Evolutionary conservation across 2,888 invertebrate species (phyloP), one percentile per base, ranked within the genome.

Genomic region (Ligdia adustata): DNA sequence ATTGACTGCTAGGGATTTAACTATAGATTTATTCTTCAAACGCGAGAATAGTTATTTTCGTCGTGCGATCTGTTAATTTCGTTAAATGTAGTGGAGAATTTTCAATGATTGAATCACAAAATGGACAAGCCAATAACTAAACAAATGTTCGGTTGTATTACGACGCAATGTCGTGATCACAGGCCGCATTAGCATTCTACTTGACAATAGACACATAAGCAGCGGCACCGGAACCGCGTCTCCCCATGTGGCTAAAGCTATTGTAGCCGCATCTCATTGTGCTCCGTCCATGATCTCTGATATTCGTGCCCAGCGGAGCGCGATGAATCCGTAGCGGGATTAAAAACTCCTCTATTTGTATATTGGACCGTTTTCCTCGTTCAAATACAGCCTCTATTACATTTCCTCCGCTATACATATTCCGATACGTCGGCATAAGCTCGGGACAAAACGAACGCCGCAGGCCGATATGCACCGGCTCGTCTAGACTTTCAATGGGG

Each of bases 221-320:
- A 62, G 57, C 32, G 55, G 56, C 48, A 42, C 57, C 55, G 62
- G 55, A 57, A 49, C 51, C 48, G 39, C 50, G 34, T 39, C 39
- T 32, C 38, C 40, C 28, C 33, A 38, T 43, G 34, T 44, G 47
- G 47, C 44, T 58, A 46, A 52, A 55, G 50, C 57, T 57, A 58
- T 54, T 57, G 49, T 58, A 51, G 29, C 26, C 34, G 29, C 14
- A 15, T 33, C 40, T 32, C 44, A 55, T 60, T 57, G 55, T 61
- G 58, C 55, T 15, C 56, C 48, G 56, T 59, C 52, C 55, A 60
- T 61, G 65, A 55, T 54, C 55, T 53, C 54, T 59, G 65, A 60
- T 72, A 68, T 61, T 64, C 51, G 60, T 57, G 69, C 57, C 50
- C 64, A 66, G 55, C 44, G 60, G 52, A 64, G 63, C 63, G 66